Evolutionary conservation across 2,797 vertebrate species (phyloP), one percentile per base, ranked within the genome.

Genomic region (Corythornis leucogaster): DNA sequence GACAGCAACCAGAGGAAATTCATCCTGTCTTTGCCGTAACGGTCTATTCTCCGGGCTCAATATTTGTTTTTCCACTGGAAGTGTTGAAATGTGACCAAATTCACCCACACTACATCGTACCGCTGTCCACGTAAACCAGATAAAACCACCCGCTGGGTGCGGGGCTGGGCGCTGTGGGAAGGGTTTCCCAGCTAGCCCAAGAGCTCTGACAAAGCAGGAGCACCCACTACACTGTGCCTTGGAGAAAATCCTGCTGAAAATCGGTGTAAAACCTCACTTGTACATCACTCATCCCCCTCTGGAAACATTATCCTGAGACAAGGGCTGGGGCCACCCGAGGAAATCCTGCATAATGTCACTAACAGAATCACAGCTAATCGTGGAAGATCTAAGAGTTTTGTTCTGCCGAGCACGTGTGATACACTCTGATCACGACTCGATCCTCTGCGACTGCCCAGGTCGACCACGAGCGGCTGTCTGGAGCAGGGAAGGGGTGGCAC

Each of bases 241-340:
- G 7, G 48, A 67, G 45, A 13, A 71, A 63, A 26, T 25, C 22
- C 30, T 26, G 31, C 33, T 30, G 45, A 22, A 82, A 73, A 76
- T 25, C 31, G 12, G n/a, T 3, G 2, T 11, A 38, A 92, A 8
- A 19, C 12, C 50, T 58, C 1, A 0, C 18, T 51, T 0, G 0
- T 25, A 1, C 24, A 12, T 55, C 30, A 4, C 50, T 46, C 50
- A 33, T 63, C 54, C 28, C 1, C 0, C 20, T 22, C 17, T 11
- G 35, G 61, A 55, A 76, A 46, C 0, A 3, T 5, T 9, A 7
- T 28, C 18, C 67, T 3, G 2, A 8, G 12, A 11, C 51, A 2
- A 20, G 46, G 28, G 63, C 13, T 16, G 33, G n/a, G 63, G 59
- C 73, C 35, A 18, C 61, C 54, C 2, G 3, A n/a, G 78, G 25